phyloP scores from a whole-genome alignment of 2,888 invertebrate species.

The Drosophila mercatorum region DNA sequence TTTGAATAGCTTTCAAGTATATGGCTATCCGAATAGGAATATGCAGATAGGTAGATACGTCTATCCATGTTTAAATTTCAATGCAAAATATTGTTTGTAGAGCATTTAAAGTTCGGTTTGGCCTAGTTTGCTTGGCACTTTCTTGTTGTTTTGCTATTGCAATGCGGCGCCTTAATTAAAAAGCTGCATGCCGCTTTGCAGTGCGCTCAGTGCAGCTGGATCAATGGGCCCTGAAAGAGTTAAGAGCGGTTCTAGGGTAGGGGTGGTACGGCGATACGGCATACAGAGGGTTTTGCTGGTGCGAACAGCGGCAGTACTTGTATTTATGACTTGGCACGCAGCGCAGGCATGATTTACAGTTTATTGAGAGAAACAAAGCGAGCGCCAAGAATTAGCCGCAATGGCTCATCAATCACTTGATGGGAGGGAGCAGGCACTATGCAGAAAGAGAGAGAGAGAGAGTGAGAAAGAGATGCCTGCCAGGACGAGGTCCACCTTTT shows the following conservation, averaged over 20 bases:
- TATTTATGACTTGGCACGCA: constrained; percentile 80
- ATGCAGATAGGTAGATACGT: too few relatives aligned
- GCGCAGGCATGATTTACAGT: constrained; percentile 73
- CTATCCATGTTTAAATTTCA: too few relatives aligned
- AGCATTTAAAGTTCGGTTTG: constrained; percentile 20
- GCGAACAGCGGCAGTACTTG: constrained; percentile 50
- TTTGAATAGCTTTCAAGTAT: too few relatives aligned
- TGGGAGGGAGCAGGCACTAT: neutral
- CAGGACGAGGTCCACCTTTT: constrained; percentile 37
- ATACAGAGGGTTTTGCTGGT: constrained; percentile 10
- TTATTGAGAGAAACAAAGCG: constrained; percentile 75
- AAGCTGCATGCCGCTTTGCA: constrained; percentile 65
- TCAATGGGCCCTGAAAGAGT: constrained; percentile 17
- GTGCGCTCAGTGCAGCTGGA: constrained; percentile 32
- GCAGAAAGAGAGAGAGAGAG: neutral
- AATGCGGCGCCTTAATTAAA: constrained; percentile 72
- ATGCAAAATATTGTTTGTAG: constrained; percentile 2
- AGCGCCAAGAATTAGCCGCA: constrained; percentile 77
- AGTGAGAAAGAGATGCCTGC: neutral
- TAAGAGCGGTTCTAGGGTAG: neutral
- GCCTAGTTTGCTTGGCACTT: neutral
- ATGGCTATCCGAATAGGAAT: too few relatives aligned
- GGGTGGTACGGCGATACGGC: neutral
- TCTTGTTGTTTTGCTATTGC: constrained; percentile 28
- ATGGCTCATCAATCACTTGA: constrained; percentile 72